Percentiles rank a stretch among this genome's conserved stretches.
Conservation (phyloP, 2,888 invertebrate genomes). For the Agonopterix subpropinquella region DNA sequence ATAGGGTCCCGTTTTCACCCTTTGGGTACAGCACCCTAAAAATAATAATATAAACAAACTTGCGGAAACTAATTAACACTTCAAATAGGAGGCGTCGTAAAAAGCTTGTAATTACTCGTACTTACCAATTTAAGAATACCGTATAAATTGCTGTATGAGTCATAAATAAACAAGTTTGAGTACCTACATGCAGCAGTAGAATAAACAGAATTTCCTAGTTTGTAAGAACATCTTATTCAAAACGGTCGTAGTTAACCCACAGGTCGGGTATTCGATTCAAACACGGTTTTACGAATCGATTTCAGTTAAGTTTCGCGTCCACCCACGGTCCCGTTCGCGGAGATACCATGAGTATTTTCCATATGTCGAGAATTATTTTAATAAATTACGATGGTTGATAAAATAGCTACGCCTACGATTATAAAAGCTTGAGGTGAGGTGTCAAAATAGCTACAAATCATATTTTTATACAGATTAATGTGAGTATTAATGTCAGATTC, state of each 20-base stretch:
- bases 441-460: background rate
- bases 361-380: conserved; percentile 5
- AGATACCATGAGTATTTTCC: conserved; percentile 5
- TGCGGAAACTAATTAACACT: too few relatives aligned
- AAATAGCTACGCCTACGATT: background rate
- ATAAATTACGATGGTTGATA: conserved; percentile 1
- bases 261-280: conserved; percentile 52
- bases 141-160: background rate
- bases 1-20: too few relatives aligned
- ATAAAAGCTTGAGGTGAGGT: background rate
- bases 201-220: conserved; percentile 1
- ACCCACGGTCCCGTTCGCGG: conserved; percentile 44
- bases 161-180: background rate
- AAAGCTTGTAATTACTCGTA: background rate
- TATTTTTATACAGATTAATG: background rate
- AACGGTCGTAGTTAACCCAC: conserved; percentile 51
- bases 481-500: too few relatives aligned
- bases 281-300: conserved; percentile 50
- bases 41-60: too few relatives aligned
- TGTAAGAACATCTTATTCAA: conserved; percentile 53
- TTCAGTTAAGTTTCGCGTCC: conserved; percentile 54
- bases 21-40: too few relatives aligned
- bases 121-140: background rate
- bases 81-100: background rate
- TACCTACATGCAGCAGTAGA: too few relatives aligned